phyloP scores from a whole-genome alignment of 2,797 vertebrate species.

The Myotis findleyi region DNA sequence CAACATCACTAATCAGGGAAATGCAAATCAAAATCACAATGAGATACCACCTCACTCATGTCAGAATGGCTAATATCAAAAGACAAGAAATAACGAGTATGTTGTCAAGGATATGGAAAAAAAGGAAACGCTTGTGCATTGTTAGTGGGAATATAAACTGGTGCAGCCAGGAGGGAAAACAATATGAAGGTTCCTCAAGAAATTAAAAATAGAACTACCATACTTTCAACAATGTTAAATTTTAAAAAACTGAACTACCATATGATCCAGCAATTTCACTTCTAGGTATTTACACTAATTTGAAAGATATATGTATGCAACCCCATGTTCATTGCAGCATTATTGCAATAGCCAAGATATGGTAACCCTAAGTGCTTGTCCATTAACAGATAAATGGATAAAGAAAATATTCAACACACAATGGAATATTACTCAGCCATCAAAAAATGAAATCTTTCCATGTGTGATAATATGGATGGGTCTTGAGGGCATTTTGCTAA shows the following conservation, averaged over 20 bases:
- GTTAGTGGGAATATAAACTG: neutral
- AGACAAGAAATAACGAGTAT: neutral
- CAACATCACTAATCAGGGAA: neutral
- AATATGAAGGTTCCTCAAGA: neutral
- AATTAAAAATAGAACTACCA: neutral
- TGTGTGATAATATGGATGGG: neutral
- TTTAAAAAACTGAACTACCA: neutral
- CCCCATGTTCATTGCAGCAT: neutral
- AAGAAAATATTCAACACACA: neutral
- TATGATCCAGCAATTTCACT: neutral
- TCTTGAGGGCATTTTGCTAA: neutral
- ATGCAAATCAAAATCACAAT: neutral
- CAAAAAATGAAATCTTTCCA: neutral
- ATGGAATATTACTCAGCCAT: neutral
- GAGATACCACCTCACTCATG: neutral
- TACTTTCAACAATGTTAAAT: too few relatives aligned
- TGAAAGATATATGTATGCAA: neutral
- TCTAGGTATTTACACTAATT: neutral
- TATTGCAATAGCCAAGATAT: neutral
- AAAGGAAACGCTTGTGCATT: neutral
- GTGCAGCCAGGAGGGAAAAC: neutral
- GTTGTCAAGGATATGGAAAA: neutral
- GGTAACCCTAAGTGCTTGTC: neutral
- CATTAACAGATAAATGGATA: neutral
- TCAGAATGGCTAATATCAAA: neutral